These are phyloP conservation scores for Typhlichthys subterraneus DNA, from an alignment of 2,797 vertebrate species.

Conservation along the genomic window DNA sequence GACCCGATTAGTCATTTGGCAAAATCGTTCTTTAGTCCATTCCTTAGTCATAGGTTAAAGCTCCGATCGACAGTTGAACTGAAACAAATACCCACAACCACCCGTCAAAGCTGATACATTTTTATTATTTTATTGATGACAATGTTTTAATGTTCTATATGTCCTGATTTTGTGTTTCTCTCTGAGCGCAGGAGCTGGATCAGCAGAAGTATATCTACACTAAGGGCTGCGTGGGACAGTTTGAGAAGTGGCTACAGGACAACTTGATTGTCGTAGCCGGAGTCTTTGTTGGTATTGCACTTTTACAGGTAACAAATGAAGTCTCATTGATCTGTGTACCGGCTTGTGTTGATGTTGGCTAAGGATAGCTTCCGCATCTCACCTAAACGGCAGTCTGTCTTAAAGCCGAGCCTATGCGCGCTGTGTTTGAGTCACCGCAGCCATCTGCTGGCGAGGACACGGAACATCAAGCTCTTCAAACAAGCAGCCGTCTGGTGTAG, in stretches of 20 bases:
- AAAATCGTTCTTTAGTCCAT: neutral
- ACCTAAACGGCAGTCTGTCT: slow-evolving; percentile 7
- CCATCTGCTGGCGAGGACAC: slow-evolving; percentile 63
- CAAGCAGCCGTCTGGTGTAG: neutral
- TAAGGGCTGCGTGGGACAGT: slow-evolving; percentile 92
- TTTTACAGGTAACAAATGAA: slow-evolving; percentile 83
- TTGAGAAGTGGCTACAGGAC: slow-evolving; percentile 94
- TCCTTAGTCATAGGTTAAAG: slow-evolving; percentile 24
- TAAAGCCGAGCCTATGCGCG: slow-evolving; percentile 6
- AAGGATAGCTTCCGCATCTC: neutral
- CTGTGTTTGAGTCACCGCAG: slow-evolving; percentile 44
- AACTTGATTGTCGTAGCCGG: slow-evolving; percentile 89
- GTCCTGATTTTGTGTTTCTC: neutral
- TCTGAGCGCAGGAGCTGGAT: slow-evolving; percentile 77
- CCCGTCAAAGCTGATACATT: neutral
- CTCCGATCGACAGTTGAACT: slow-evolving; percentile 20
- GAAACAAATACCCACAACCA: neutral
- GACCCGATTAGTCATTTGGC: neutral
- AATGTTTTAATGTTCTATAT: neutral
- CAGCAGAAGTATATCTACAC: slow-evolving; percentile 87
- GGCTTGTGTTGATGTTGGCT: no score
- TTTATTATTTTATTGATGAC: neutral
- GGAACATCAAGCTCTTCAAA: neutral
- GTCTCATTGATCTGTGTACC: no score
- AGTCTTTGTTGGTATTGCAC: slow-evolving; percentile 86